Evolutionary conservation across 2,113 vertebrate genomes (phyloP).

Genomic region (Paramormyrops kingsleyae): DNA sequence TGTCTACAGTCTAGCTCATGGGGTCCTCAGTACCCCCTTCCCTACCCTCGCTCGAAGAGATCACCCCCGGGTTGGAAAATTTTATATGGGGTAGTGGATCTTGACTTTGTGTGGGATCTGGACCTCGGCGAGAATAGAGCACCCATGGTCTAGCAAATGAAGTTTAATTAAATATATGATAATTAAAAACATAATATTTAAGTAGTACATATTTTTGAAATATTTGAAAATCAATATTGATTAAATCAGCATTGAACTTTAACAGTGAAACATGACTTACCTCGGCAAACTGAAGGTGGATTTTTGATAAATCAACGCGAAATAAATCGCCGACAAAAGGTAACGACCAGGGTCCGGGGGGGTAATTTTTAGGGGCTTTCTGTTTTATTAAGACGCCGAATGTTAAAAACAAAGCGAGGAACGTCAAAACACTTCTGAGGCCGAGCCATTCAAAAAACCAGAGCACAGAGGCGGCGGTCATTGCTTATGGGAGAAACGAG

Average conservation of each 20-base stretch:
- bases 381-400: conserved; percentile 44
- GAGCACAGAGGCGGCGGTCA: not conserved
- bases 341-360: not conserved
- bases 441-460: not conserved
- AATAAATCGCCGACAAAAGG: not conserved
- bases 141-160: not conserved
- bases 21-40: too few relatives aligned
- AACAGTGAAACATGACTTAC: conserved; percentile 21
- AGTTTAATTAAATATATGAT: too few relatives aligned
- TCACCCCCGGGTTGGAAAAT: too few relatives aligned
- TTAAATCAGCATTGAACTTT: not conserved
- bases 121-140: too few relatives aligned
- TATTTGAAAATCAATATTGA: not conserved
- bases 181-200: not conserved
- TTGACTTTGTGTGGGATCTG: not conserved
- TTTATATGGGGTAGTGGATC: too few relatives aligned
- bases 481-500: not conserved
- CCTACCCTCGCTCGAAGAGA: too few relatives aligned
- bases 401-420: conserved; percentile 49
- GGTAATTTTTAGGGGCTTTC: conserved; percentile 26
- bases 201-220: not conserved
- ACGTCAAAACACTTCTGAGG: not conserved
- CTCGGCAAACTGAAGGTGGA: conserved; percentile 46
- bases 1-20: too few relatives aligned
- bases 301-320: not conserved